Evolutionary conservation across 2,797 vertebrate species (phyloP), one percentile per base, ranked within the genome.

Genomic region (Bucorvus abyssinicus): DNA sequence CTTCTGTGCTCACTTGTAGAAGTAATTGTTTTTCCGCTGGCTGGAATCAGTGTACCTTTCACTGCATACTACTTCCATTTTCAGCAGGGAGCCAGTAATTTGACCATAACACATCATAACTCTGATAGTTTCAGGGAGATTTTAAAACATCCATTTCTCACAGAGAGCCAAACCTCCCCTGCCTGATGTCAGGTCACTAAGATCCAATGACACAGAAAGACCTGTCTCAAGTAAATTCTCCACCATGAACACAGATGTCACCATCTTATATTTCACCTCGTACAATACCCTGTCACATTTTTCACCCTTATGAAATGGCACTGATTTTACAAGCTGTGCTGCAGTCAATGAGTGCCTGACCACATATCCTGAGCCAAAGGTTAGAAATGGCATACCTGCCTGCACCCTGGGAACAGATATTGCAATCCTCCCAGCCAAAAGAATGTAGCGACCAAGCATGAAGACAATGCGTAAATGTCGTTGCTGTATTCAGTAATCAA

Each of bases 401-500:
- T 59, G 49, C 84, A 70, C 80, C 92, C 91, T 50, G 80, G 95
- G 94, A 97, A 91, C 89, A 84, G 81, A 86, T 8, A 30, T 26
- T 70, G 36, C 56, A 45, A 6, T 40, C 59, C 75, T 65, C 84
- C 68, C 69, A 64, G 59, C 44, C 65, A 56, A 49, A 96, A 93
- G 93, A 96, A 96, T 96, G 89, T 89, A 55, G 74, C 7, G 0
- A 93, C 89, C 78, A 64, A 74, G 86, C 87, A 81, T 16, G 77
- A 95, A 74, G 84, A 90, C 84, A 95, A 95, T 64, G 81, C 85
- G 70, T 60, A 92, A 91, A 81, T 85, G 80, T 84, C 5, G 2
- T 76, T 81, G 65, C 30, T 79, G 44, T 45, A 65, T 83, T 95
- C 86, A 12, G 87, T 93, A 89, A 85, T 93, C 93, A 96, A 95